A percentile compares a stretch with the other conserved stretches of the same genome.
Evolutionary conservation across 2,113 vertebrate genomes (phyloP).

Genomic region (Candoia aspera): DNA sequence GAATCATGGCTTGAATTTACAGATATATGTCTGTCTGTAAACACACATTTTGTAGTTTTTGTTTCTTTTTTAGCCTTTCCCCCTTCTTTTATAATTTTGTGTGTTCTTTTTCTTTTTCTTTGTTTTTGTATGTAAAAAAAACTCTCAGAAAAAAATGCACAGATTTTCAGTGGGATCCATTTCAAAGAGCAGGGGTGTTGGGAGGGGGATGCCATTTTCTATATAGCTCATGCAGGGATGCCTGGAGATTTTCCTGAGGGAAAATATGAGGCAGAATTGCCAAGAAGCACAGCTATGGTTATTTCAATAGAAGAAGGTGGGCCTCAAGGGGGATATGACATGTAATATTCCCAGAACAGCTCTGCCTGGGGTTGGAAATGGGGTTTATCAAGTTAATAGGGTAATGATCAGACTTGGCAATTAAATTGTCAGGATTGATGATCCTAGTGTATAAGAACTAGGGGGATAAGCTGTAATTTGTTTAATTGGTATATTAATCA

Average conservation of each 20-base stretch:
- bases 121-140: background rate
- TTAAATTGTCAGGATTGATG: slow-evolving; percentile 5
- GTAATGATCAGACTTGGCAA: background rate
- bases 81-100: background rate
- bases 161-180: accelerated
- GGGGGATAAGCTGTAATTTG: background rate
- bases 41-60: background rate
- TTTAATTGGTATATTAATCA: background rate
- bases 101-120: background rate
- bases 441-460: background rate
- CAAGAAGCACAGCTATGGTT: slow-evolving; percentile 6
- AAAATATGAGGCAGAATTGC: background rate
- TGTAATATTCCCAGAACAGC: background rate
- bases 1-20: background rate
- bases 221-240: background rate
- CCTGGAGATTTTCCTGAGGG: background rate
- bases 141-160: background rate
- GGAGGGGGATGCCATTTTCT: background rate
- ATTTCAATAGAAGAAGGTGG: slow-evolving; percentile 1
- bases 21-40: background rate
- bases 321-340: background rate
- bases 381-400: slow-evolving; percentile 7
- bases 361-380: background rate
- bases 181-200: background rate
- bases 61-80: background rate